Percentiles rank a stretch among this genome's conserved stretches.
phyloP scores from a whole-genome alignment of 2,797 vertebrate genomes.

The Salarias fasciatus region DNA sequence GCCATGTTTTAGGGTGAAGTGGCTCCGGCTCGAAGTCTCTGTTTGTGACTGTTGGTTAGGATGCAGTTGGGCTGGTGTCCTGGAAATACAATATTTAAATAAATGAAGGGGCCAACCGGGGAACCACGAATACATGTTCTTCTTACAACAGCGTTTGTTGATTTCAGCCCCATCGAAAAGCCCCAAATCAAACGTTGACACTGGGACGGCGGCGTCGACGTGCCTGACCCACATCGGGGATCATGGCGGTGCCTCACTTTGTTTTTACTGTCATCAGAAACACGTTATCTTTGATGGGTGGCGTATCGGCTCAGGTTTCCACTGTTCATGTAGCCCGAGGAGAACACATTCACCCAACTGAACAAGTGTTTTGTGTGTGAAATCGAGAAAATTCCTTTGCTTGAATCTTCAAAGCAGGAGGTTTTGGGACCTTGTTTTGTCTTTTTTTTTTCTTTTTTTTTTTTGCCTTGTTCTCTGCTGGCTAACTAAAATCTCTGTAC shows the following conservation, averaged over 20 bases:
- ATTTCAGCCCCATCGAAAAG: not conserved
- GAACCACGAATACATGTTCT: slow-evolving; percentile 14
- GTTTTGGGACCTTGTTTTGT: slow-evolving; percentile 54
- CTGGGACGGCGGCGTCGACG: slow-evolving; percentile 3
- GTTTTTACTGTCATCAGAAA: slow-evolving; percentile 25
- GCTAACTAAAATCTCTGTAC: slow-evolving; percentile 56
- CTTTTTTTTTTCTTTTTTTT: not conserved
- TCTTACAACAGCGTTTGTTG: not conserved
- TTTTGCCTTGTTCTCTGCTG: slow-evolving; percentile 58
- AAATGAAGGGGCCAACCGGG: slow-evolving; percentile 24
- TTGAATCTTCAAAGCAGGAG: slow-evolving; percentile 45
- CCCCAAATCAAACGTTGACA: not conserved
- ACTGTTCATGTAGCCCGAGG: slow-evolving; percentile 21
- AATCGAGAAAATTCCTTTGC: slow-evolving; percentile 58
- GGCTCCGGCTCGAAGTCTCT: slow-evolving; percentile 47
- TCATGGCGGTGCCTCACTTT: slow-evolving; percentile 22
- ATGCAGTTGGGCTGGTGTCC: slow-evolving; percentile 45
- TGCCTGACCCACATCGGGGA: slow-evolving; percentile 11
- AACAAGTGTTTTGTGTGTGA: slow-evolving; percentile 24
- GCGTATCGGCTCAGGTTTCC: slow-evolving; percentile 41
- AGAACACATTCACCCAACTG: slow-evolving; percentile 17
- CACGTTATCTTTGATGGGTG: not conserved
- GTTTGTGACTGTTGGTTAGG: slow-evolving; percentile 56
- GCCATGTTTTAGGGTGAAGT: slow-evolving; percentile 62
- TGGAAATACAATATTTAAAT: slow-evolving; percentile 13